phyloP scores from a whole-genome alignment of 53 echinoderm and acorn worm genomes.

The Actinopyga echinites region DNA sequence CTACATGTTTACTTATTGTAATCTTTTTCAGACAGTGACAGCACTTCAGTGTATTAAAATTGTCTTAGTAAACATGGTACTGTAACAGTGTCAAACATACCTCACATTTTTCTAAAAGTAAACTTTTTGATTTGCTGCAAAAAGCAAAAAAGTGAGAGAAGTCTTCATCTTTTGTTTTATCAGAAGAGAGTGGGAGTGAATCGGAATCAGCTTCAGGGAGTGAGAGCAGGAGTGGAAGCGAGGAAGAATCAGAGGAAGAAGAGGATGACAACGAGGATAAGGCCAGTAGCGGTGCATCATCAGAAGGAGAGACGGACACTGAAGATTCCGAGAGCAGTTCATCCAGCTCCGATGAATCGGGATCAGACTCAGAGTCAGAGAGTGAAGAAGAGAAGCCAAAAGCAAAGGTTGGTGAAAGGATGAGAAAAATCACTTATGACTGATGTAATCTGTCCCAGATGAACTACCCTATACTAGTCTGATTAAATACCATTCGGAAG shows the following conservation, averaged over 20 bases:
- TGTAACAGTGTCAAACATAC: too few relatives aligned
- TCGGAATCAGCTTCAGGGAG: constrained; percentile 69
- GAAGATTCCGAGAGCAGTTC: constrained; percentile 22
- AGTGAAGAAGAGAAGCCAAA: constrained; percentile 17
- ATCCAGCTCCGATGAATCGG: not conserved
- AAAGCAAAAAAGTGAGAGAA: too few relatives aligned
- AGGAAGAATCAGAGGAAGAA: constrained; percentile 51
- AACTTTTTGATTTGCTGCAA: too few relatives aligned
- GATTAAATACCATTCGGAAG: too few relatives aligned
- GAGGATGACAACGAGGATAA: constrained; percentile 47
- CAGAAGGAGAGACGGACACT: not conserved
- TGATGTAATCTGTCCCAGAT: not conserved
- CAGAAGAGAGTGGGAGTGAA: constrained; percentile 61
- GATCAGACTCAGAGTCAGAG: constrained; percentile 8
- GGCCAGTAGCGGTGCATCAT: not conserved
- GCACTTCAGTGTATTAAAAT: too few relatives aligned
- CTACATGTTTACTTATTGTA: too few relatives aligned
- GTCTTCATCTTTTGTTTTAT: not conserved
- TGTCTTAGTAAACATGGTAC: too few relatives aligned
- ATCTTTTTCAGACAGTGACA: too few relatives aligned
- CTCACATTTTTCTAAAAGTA: too few relatives aligned
- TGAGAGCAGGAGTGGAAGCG: constrained; percentile 49
- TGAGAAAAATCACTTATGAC: not conserved
- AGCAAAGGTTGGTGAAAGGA: not conserved
- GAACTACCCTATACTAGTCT: not conserved